Conservation (phyloP, 2,888 invertebrate species). For the Drosophila mimica region DNA sequence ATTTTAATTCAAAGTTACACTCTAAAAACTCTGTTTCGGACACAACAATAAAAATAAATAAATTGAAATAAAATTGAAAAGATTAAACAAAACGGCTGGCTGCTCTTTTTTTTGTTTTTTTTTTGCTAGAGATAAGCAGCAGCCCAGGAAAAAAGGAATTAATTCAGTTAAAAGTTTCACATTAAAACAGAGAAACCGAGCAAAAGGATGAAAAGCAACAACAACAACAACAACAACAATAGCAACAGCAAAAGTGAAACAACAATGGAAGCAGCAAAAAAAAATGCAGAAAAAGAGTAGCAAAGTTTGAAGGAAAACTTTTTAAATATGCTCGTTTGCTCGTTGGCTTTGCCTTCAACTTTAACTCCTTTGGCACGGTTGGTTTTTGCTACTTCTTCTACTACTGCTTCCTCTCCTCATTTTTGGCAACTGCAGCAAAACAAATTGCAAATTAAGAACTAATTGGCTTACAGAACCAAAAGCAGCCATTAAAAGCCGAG, state of each 20-base stretch:
- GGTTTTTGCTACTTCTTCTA: slow-evolving; percentile 34
- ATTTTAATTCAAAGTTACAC: slow-evolving; percentile 7
- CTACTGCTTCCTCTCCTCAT: background rate
- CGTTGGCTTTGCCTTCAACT: slow-evolving; percentile 71
- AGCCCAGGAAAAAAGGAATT: slow-evolving; percentile 76
- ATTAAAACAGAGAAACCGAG: slow-evolving; percentile 56
- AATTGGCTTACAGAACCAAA: slow-evolving; percentile 81
- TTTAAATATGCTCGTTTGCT: slow-evolving; percentile 79
- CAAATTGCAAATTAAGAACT: slow-evolving; percentile 81
- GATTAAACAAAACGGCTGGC: slow-evolving; percentile 72
- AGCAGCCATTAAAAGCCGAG: slow-evolving; percentile 71
- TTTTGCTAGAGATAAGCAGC: slow-evolving; percentile 53
- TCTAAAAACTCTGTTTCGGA: slow-evolving; percentile 1
- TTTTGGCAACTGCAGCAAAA: slow-evolving; percentile 72
- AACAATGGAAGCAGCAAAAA: slow-evolving; percentile 38
- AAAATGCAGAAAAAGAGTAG: slow-evolving; percentile 41
- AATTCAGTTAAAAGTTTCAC: slow-evolving; percentile 79
- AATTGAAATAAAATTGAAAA: slow-evolving; percentile 49
- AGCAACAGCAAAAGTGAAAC: slow-evolving; percentile 41
- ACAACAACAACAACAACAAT: slow-evolving; percentile 18
- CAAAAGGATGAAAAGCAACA: slow-evolving; percentile 31
- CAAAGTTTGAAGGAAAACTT: slow-evolving; percentile 74
- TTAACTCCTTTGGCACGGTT: slow-evolving; percentile 66
- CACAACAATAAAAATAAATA: background rate
- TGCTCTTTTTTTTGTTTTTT: slow-evolving; percentile 54